Evolutionary conservation across 2,113 vertebrate genomes (phyloP).

Genomic region (Microtus ochrogaster): DNA sequence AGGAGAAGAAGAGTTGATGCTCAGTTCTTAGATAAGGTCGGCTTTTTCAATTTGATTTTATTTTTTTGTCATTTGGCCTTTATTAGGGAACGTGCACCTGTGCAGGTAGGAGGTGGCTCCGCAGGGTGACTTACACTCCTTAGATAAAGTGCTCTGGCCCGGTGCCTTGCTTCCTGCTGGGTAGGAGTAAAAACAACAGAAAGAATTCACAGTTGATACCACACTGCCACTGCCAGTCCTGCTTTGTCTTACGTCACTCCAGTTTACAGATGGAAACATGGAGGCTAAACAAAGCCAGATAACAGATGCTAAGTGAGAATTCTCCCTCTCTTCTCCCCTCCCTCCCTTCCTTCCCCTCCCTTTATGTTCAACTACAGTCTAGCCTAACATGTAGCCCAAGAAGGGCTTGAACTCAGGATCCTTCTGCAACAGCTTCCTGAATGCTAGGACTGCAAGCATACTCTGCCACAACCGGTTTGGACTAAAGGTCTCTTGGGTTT

Average conservation of each 20-base stretch:
- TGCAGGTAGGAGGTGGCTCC: background rate
- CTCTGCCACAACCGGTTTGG: background rate
- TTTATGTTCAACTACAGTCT: background rate
- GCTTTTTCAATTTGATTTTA: background rate
- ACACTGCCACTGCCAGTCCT: background rate
- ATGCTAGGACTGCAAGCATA: background rate
- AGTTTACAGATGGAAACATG: background rate
- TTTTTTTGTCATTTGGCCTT: background rate
- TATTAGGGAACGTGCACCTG: background rate
- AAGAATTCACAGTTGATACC: background rate
- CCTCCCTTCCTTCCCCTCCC: background rate
- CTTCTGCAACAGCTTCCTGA: background rate
- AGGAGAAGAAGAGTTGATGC: background rate
- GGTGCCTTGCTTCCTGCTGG: background rate
- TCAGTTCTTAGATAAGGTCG: background rate
- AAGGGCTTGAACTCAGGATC: background rate
- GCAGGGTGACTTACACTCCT: background rate
- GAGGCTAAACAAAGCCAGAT: background rate
- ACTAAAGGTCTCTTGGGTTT: background rate
- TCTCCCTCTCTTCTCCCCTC: too few species aligned
- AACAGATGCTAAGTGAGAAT: background rate
- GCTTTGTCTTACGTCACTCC: background rate
- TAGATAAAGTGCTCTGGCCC: background rate
- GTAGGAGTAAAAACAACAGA: background rate
- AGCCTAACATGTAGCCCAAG: background rate